Evolutionary conservation across 30 jellyfish, hydroid and myxozoan species (phyloP), one percentile per base, ranked within the genome.

Genomic region (Aurelia sp.): DNA sequence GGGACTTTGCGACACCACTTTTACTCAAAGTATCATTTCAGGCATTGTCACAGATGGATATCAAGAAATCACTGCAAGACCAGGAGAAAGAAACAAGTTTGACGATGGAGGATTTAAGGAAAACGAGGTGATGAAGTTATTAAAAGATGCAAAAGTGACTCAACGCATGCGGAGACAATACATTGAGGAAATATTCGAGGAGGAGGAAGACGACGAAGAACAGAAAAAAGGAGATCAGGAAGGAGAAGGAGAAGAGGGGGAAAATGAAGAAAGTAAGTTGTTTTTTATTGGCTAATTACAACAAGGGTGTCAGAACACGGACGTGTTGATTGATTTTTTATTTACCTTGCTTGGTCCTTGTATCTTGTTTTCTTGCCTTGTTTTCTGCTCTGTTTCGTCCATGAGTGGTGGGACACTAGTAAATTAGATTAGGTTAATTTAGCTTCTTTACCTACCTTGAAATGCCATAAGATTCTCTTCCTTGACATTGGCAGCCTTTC

Each of bases 41-140:
- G 88, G 88, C 12, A 84, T 87, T 81, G 97, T 86, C 48, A 92
- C 98, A 10, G 90, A 92, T 80, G 97, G 98, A 3, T 67, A 53
- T 20, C 89, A 86, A 68, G 88, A 88, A 2, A 80, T 92, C 19
- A 55, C 55, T 47, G 97, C 92, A 13, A 75, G 70, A 70, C 98
- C 98, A 15, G 96, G 96, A n/a, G 92, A 84, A 57, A 75, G 91
- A 33, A 53, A n/a, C 71, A 84, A 84, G 67, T 73, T 20, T 59
- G 94, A 85, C 31, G 94, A 73, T 17, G 88, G 77, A 17, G 33
- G 77, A 17, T 63, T 71, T 59, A 19, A 72, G 13, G 88, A 59
- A 0, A 30, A 15, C 0, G 88, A 85, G 74, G 78, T 73, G 19
- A 48, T 18, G 76, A 74, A 90, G 24, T 77, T 90, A 19, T 21